Conservation (phyloP, 1,140 invertebrate species). For the Conopomorpha cramerella region DNA sequence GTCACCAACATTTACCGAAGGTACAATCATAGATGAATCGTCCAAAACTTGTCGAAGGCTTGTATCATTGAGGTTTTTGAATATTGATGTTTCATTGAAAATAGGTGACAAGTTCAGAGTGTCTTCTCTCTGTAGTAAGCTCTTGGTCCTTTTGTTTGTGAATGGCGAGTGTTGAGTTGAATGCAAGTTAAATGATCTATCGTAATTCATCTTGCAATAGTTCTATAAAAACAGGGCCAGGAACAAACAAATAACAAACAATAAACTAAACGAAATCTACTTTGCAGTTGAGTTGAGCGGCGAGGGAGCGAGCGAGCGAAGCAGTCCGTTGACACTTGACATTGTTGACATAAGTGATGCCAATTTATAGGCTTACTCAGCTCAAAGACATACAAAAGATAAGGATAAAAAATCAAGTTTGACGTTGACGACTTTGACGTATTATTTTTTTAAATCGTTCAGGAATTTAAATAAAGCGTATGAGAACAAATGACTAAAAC, state of each 20-base stretch:
- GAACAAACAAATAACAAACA: slow-evolving; percentile 1
- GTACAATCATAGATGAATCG: slow-evolving; percentile 37
- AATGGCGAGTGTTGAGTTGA: slow-evolving; percentile 34
- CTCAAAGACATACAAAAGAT: too few relatives aligned
- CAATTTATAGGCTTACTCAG: too few relatives aligned
- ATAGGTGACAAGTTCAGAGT: slow-evolving; percentile 44
- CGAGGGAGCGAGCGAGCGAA: too few relatives aligned
- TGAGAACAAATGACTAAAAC: too few relatives aligned
- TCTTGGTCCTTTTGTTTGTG: slow-evolving; percentile 25
- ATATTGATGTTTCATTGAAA: slow-evolving; percentile 42
- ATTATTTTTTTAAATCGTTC: too few relatives aligned
- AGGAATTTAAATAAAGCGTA: too few relatives aligned
- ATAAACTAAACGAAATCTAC: neutral
- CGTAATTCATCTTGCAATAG: slow-evolving; percentile 19
- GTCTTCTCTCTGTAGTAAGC: slow-evolving; percentile 34
- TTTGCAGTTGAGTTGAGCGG: too few relatives aligned
- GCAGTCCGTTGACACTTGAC: too few relatives aligned
- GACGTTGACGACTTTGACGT: too few relatives aligned
- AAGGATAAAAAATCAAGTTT: too few relatives aligned
- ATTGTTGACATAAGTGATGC: too few relatives aligned
- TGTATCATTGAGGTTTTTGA: slow-evolving; percentile 48
- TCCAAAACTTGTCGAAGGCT: slow-evolving; percentile 44
- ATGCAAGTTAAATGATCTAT: slow-evolving; percentile 27
- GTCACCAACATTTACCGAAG: slow-evolving; percentile 29
- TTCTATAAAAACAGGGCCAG: too few relatives aligned